These are phyloP conservation scores for Melanostoma scalare DNA, from an alignment of 2,888 invertebrate genomes.

Conservation along the genomic window DNA sequence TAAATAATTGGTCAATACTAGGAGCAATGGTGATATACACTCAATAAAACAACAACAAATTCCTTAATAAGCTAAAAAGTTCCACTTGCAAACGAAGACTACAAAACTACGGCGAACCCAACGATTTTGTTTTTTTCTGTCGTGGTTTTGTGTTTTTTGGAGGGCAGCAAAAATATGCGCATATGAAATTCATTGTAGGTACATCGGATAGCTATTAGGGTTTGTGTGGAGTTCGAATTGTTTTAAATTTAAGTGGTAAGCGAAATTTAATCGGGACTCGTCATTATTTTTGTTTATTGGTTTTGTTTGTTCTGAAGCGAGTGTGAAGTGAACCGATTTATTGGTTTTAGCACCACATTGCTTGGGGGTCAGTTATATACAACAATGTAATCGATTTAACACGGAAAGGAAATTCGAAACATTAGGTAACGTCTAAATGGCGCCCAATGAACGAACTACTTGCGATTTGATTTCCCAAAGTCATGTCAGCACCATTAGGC, in stretches of 20 bases:
- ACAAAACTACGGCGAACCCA: neutral
- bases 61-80: conserved; percentile 56
- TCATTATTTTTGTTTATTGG: conserved; percentile 17
- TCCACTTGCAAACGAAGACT: conserved; percentile 12
- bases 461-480: neutral
- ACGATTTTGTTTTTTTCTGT: neutral
- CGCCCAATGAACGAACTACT: too few species aligned
- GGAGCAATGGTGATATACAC: neutral
- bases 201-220: conserved; percentile 44
- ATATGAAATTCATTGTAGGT: conserved; percentile 31
- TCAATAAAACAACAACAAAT: neutral
- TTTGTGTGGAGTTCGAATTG: conserved; percentile 33
- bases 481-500: conserved; percentile 16
- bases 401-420: neutral
- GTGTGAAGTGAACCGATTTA: conserved; percentile 57
- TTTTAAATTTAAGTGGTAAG: conserved; percentile 32
- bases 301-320: conserved; percentile 14
- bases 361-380: conserved; percentile 12
- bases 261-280: conserved; percentile 57
- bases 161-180: neutral
- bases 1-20: conserved; percentile 59
- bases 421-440: too few species aligned
- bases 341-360: conserved; percentile 9
- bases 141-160: neutral
- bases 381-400: conserved; percentile 17